phyloP scores from a whole-genome alignment of 2,113 vertebrate genomes.

The Ceratotherium simum region DNA sequence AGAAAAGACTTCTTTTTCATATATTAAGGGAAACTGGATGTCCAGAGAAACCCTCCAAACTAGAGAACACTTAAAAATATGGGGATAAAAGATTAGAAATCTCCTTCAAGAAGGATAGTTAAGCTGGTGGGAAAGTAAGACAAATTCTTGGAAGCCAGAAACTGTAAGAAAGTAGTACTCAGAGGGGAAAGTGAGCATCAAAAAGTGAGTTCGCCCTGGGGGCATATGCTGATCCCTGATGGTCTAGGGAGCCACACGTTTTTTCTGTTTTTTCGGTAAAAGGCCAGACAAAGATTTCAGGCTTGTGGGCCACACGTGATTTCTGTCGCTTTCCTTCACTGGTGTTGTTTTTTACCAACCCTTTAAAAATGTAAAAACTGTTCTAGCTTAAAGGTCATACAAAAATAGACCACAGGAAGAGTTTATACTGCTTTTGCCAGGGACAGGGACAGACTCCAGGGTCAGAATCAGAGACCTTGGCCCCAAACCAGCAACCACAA shows the following conservation, averaged over 20 bases:
- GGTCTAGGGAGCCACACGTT: too few relatives aligned
- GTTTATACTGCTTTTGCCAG: not conserved
- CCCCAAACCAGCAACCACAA: not conserved
- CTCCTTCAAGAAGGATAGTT: not conserved
- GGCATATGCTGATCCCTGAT: not conserved
- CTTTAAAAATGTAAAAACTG: not conserved
- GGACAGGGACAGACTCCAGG: not conserved
- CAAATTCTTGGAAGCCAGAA: not conserved
- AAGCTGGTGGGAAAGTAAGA: not conserved
- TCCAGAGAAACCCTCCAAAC: not conserved
- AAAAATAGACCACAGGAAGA: not conserved
- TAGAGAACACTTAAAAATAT: not conserved
- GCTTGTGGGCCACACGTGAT: not conserved
- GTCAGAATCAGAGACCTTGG: not conserved
- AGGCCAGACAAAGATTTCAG: not conserved
- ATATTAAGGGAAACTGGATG: not conserved
- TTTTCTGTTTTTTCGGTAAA: not conserved
- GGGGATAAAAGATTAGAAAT: not conserved
- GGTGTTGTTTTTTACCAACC: not conserved
- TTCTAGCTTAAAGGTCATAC: not conserved
- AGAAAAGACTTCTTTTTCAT: not conserved
- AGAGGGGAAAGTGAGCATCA: not conserved
- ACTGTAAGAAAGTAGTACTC: not conserved
- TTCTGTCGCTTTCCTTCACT: not conserved
- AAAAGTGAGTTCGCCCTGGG: not conserved